phyloP scores from a whole-genome alignment of 2,113 vertebrate species.

The Lepisosteus osseus region DNA sequence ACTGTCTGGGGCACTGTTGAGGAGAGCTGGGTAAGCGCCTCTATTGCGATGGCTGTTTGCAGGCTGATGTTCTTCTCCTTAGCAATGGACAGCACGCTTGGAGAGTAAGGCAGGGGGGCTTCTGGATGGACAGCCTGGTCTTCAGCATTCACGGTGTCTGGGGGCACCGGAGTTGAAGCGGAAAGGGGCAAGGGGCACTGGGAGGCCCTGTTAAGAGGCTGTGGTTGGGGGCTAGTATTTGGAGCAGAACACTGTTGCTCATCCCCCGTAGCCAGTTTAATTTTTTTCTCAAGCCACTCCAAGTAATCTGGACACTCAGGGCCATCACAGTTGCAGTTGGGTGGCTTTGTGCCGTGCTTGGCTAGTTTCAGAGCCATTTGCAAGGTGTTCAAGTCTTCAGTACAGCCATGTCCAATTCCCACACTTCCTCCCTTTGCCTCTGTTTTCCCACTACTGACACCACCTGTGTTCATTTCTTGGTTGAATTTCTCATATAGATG shows the following conservation, averaged over 20 bases:
- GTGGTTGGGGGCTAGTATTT: slow-evolving; percentile 26
- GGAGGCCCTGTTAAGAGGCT: slow-evolving; percentile 22
- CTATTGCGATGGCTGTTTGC: slow-evolving; percentile 93
- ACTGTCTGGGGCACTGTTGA: slow-evolving; percentile 68
- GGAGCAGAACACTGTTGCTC: slow-evolving; percentile 42
- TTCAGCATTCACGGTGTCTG: slow-evolving; percentile 32
- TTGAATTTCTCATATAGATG: slow-evolving; percentile 87
- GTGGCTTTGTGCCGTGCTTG: slow-evolving; percentile 88
- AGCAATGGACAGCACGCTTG: slow-evolving; percentile 85
- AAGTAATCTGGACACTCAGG: slow-evolving; percentile 96
- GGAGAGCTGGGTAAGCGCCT: slow-evolving; percentile 91
- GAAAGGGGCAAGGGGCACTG: slow-evolving; percentile 43
- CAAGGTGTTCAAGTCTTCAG: slow-evolving; percentile 81
- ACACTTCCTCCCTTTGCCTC: slow-evolving; percentile 47
- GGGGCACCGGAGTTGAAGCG: slow-evolving; percentile 27
- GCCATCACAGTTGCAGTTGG: slow-evolving; percentile 92
- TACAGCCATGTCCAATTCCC: slow-evolving; percentile 40
- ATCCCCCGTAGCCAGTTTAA: slow-evolving; percentile 69
- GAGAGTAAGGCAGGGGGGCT: slow-evolving; percentile 62
- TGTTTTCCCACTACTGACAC: slow-evolving; percentile 36
- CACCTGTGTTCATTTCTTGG: slow-evolving; percentile 71
- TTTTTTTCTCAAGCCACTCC: slow-evolving; percentile 95
- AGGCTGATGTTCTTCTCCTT: slow-evolving; percentile 96
- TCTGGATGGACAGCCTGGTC: slow-evolving; percentile 34
- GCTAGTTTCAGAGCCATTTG: slow-evolving; percentile 83